These are phyloP conservation scores for Poeciliopsis paucimaculata DNA, from an alignment of 2,797 vertebrate species.

Conservation along the genomic window DNA sequence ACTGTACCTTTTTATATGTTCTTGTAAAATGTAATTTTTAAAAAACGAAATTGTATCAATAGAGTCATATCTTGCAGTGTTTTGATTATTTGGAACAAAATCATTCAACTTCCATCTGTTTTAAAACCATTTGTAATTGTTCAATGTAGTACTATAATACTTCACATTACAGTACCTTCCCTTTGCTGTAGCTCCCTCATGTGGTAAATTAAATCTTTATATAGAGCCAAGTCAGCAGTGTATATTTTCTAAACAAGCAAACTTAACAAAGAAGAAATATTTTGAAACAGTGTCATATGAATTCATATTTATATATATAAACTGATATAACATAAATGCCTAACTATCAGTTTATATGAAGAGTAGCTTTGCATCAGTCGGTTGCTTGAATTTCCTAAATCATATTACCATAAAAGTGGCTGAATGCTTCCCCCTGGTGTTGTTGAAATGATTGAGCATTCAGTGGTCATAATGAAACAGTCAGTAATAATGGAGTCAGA, in stretches of 20 bases:
- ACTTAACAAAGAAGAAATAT: not conserved
- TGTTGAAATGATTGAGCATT: not conserved
- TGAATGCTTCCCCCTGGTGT: constrained; percentile 49
- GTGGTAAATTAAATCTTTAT: constrained; percentile 30
- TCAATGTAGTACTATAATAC: not conserved
- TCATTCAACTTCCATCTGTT: not conserved
- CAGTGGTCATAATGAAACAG: not conserved
- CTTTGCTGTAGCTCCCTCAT: constrained; percentile 54
- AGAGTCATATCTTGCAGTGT: not conserved
- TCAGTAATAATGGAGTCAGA: not conserved
- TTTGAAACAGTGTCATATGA: not conserved
- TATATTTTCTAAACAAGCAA: not conserved
- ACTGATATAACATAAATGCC: not conserved
- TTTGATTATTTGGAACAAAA: not conserved
- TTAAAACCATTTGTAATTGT: not conserved
- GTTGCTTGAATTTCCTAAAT: not conserved
- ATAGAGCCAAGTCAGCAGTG: not conserved
- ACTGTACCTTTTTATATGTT: not conserved
- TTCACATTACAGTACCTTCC: not conserved
- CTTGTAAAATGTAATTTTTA: not conserved
- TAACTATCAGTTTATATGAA: not conserved
- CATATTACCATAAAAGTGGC: not conserved
- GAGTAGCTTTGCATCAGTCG: not conserved
- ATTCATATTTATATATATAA: no score
- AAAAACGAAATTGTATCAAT: not conserved